Evolutionary conservation across 1,140 invertebrate species (phyloP), one percentile per base, ranked within the genome.

Genomic region (Drosophila ironensis): DNA sequence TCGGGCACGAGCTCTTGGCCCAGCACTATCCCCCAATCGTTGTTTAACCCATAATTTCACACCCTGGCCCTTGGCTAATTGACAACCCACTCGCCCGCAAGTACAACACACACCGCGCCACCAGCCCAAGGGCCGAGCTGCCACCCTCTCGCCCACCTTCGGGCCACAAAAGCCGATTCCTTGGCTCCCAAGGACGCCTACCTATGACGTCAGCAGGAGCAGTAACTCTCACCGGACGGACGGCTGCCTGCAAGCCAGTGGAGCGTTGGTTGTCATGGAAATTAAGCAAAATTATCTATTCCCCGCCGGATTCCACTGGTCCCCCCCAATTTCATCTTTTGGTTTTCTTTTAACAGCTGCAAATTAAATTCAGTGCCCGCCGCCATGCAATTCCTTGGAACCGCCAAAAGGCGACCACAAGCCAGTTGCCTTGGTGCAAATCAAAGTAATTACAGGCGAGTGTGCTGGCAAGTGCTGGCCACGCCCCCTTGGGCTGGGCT

Each of bases 361-460:
- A 60, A 60, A 60, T 60, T 57, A 60, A 60, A 57, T 57, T 59
- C 35, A 33, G 35, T 12, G 24, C 56, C 19, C n/a, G 25, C 14
- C 19, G 28, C 28, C 52, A 14, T 60, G 56, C 51, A 56, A 57
- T 57, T 57, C 38, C 37, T 24, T 19, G 8, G 16, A 11, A 14
- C 14, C 33, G 14, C 33, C 14, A 17, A n/a, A 33, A 12, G 30
- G 30, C 30, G 33, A 14, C 33, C 24, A 9, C 25, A 38, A 20
- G n/a, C 25, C 51, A 14, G 56, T 25, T 40, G 25, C 51, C 41
- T 61, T 63, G 57, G 14, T 17, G 33, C 57, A 86, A 84, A 72
- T 75, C 80, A 72, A 86, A 86, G 68, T 72, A 86, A 86, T 80
- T 84, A 84, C 70, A 82, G 47, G 48, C 72, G 46, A 66, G 48